Conservation (phyloP, 1,140 invertebrate species). For the Drosophila santomea region DNA sequence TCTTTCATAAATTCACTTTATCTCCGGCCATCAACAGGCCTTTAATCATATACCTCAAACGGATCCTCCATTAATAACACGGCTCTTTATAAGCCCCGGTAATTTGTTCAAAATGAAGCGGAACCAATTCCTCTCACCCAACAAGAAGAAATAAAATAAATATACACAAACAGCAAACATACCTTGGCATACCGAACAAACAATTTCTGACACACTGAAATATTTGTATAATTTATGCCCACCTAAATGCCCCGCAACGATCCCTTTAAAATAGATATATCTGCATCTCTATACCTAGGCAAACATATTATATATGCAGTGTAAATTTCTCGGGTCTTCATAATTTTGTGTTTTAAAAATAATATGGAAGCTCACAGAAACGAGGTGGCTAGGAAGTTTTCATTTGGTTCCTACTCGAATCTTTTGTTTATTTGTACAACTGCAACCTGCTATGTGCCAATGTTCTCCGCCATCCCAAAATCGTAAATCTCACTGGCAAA, state of each 20-base stretch:
- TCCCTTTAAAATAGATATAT: conserved; percentile 63
- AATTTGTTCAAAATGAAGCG: conserved; percentile 68
- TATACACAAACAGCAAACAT: conserved; percentile 43
- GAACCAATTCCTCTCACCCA: conserved; percentile 41
- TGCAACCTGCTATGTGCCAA: conserved; percentile 64
- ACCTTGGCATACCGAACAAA: conserved; percentile 68
- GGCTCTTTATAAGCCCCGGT: conserved; percentile 62
- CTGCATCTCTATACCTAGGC: conserved; percentile 34
- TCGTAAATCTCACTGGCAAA: conserved; percentile 50
- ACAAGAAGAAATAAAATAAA: neutral
- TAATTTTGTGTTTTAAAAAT: conserved; percentile 66
- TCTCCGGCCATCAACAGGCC: conserved; percentile 40
- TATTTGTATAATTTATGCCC: conserved; percentile 82
- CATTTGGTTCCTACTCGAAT: conserved; percentile 20
- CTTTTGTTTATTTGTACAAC: conserved; percentile 69
- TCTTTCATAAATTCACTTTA: conserved; percentile 3
- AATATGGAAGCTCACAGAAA: conserved; percentile 42
- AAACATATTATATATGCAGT: neutral
- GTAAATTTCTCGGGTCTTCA: conserved; percentile 42
- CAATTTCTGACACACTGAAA: conserved; percentile 77
- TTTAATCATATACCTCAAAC: conserved; percentile 49
- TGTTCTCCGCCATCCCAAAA: conserved; percentile 6
- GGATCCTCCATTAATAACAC: conserved; percentile 66
- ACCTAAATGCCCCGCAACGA: conserved; percentile 54
- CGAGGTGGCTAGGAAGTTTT: conserved; percentile 57